Percentiles rank a stretch among this genome's conserved stretches.
phyloP scores from a whole-genome alignment of 37 sponge, comb jelly and placozoan genomes.

The Hormiphora californensis region DNA sequence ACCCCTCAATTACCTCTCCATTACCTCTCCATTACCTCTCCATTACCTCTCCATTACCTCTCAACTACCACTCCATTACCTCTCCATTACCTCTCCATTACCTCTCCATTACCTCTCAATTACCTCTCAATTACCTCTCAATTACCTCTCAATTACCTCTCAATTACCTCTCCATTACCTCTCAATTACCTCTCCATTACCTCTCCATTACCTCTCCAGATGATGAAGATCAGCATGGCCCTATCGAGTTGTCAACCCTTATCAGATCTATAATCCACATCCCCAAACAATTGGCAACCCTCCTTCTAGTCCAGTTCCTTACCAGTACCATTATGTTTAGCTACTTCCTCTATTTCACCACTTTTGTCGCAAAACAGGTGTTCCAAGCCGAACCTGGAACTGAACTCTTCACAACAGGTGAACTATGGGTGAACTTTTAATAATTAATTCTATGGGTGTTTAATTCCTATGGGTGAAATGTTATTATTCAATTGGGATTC shows the following conservation, averaged over 20 bases:
- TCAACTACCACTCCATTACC: neutral
- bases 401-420: conserved; percentile 19
- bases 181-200: neutral
- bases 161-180: neutral
- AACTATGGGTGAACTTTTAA: neutral
- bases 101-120: neutral
- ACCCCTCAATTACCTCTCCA: no score
- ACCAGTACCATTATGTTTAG: conserved; percentile 43
- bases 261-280: neutral
- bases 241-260: neutral
- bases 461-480: no score
- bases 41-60: neutral
- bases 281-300: neutral
- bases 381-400: conserved; percentile 25
- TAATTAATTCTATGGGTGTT: no score
- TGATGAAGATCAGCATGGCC: neutral
- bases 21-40: neutral
- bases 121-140: neutral
- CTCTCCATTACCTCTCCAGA: neutral
- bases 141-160: neutral
- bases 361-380: conserved; percentile 33
- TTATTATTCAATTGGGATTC: no score
- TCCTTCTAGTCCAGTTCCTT: conserved; percentile 16
- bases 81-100: neutral
- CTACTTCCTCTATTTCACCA: conserved; percentile 51